phyloP scores from a whole-genome alignment of 2,888 invertebrate genomes.

The Sinotaia quadrata region DNA sequence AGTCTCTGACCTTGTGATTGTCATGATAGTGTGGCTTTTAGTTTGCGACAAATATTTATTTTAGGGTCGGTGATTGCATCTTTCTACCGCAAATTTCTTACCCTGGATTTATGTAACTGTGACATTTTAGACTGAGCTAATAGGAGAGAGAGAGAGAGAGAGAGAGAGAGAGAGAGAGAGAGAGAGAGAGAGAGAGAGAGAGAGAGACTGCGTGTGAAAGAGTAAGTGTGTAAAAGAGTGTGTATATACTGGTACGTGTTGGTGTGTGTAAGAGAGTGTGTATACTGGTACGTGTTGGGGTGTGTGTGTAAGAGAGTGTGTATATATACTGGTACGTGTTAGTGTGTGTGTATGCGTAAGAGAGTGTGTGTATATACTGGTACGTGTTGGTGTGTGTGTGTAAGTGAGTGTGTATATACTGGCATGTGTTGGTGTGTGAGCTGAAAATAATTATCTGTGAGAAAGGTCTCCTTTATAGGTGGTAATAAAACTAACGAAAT shows the following conservation, averaged over 20 bases:
- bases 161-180: background rate
- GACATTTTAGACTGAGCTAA: no score
- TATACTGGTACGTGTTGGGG: background rate
- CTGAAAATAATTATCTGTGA: no score
- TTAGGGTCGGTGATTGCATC: no score
- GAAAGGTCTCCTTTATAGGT: no score
- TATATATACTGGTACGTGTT: no score
- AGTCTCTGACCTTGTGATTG: no score
- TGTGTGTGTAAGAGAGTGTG: constrained; percentile 1
- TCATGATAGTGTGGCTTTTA: no score
- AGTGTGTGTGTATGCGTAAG: no score
- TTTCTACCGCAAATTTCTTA: no score
- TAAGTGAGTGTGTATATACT: background rate
- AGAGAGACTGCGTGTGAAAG: background rate
- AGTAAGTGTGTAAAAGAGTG: background rate
- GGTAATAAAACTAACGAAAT: no score
- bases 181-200: constrained; percentile 11
- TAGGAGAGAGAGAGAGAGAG: constrained; percentile 4
- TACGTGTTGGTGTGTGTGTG: background rate
- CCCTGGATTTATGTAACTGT: no score
- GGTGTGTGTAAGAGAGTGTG: background rate
- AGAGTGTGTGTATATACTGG: background rate
- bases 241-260: background rate
- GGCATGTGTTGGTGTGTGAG: background rate
- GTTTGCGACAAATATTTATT: no score